Percentiles rank a stretch among this genome's conserved stretches.
Evolutionary conservation across 2,113 vertebrate species (phyloP).

Genomic region (Cheilinus undulatus): DNA sequence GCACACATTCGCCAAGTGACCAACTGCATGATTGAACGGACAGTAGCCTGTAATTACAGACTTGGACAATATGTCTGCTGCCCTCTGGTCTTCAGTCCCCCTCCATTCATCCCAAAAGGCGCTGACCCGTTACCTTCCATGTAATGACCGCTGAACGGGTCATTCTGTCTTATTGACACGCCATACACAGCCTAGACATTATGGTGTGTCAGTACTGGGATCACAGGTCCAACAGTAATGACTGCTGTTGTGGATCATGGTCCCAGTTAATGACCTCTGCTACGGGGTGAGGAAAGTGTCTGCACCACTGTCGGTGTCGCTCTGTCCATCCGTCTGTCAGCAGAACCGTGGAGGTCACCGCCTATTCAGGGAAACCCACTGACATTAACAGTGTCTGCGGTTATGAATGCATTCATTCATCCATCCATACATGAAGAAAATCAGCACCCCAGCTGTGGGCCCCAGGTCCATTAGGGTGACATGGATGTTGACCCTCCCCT

Average conservation of each 20-base stretch:
- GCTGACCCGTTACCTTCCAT: constrained; percentile 62
- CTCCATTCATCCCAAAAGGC: constrained; percentile 50
- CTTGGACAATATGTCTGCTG: constrained; percentile 69
- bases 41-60: constrained; percentile 68
- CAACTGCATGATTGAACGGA: constrained; percentile 59
- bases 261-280: constrained; percentile 71
- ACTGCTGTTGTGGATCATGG: constrained; percentile 68
- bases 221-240: constrained; percentile 65
- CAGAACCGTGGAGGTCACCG: constrained; percentile 46
- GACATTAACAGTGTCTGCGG: constrained; percentile 32
- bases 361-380: constrained; percentile 35
- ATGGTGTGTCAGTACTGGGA: constrained; percentile 56
- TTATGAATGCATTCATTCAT: constrained; percentile 63
- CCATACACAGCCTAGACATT: constrained; percentile 62
- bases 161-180: constrained; percentile 72
- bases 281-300: constrained; percentile 43
- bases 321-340: constrained; percentile 61
- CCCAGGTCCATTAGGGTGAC: constrained; percentile 61
- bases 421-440: constrained; percentile 39
- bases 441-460: constrained; percentile 20
- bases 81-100: constrained; percentile 40
- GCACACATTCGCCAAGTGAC: constrained; percentile 40
- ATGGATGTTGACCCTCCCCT: constrained; percentile 51
- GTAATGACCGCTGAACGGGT: constrained; percentile 71
- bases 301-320: constrained; percentile 32